Conservation (phyloP, 2,797 vertebrate species). For the Salarias fasciatus region DNA sequence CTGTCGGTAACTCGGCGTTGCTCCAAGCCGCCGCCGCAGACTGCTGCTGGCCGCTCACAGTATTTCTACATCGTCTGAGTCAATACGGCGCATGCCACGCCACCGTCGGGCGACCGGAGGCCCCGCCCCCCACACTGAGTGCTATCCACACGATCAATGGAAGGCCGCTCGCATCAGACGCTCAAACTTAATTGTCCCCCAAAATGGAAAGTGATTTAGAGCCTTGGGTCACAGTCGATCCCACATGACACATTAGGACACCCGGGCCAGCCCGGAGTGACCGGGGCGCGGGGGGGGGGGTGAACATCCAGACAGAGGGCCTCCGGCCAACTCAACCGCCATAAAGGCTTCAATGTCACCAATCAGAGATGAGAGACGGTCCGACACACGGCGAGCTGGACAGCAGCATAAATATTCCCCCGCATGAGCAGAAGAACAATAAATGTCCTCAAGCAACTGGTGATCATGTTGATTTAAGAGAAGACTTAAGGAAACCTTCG, state of each 20-base stretch:
- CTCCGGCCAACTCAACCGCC: conserved; percentile 32
- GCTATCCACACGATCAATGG: conserved; percentile 65
- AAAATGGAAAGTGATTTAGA: conserved; percentile 77
- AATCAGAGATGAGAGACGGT: conserved; percentile 50
- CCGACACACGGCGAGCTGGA: conserved; percentile 47
- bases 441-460: conserved; percentile 21
- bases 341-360: conserved; percentile 61
- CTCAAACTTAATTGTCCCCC: conserved; percentile 72
- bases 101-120: conserved; percentile 32
- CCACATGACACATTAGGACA: conserved; percentile 71
- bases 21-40: neutral
- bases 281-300: no score
- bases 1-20: neutral
- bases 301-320: conserved; percentile 51
- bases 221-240: conserved; percentile 70
- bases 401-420: conserved; percentile 42
- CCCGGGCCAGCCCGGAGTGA: no score
- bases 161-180: conserved; percentile 49
- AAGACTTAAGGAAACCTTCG: neutral
- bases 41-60: conserved; percentile 25
- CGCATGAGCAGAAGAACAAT: conserved; percentile 23
- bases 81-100: conserved; percentile 38
- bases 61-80: conserved; percentile 11
- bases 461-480: neutral
- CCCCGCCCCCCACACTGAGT: conserved; percentile 45